A percentile compares a stretch with the other conserved stretches of the same genome.
Conservation (phyloP, 2,797 vertebrate species). For the Synaphobranchus kaupii region DNA sequence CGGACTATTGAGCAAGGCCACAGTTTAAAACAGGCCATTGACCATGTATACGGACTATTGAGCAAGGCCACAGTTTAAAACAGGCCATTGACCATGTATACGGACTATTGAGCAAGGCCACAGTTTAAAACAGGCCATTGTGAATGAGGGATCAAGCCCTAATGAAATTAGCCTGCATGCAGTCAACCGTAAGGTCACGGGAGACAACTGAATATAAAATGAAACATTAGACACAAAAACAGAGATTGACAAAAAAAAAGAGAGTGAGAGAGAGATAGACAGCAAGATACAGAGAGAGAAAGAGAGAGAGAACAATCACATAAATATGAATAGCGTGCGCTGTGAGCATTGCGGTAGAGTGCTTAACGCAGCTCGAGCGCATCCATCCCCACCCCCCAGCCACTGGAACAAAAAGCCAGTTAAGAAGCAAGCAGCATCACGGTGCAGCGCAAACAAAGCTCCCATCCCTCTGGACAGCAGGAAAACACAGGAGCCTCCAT, state of each 20-base stretch:
- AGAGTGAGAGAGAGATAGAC: neutral
- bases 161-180: neutral
- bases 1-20: no score
- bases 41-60: no score
- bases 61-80: neutral
- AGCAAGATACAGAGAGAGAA: neutral
- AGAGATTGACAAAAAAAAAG: no score
- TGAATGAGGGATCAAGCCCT: neutral
- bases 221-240: neutral
- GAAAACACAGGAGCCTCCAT: neutral
- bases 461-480: neutral
- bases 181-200: neutral
- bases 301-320: neutral
- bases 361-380: neutral
- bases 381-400: neutral
- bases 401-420: neutral
- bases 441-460: neutral
- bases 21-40: neutral
- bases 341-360: neutral
- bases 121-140: neutral
- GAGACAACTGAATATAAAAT: slow-evolving; percentile 2
- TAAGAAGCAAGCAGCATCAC: neutral
- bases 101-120: no score
- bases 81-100: neutral
- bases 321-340: neutral